Evolutionary conservation across 2,797 vertebrate genomes (phyloP).

Genomic region (Paguma larvata): DNA sequence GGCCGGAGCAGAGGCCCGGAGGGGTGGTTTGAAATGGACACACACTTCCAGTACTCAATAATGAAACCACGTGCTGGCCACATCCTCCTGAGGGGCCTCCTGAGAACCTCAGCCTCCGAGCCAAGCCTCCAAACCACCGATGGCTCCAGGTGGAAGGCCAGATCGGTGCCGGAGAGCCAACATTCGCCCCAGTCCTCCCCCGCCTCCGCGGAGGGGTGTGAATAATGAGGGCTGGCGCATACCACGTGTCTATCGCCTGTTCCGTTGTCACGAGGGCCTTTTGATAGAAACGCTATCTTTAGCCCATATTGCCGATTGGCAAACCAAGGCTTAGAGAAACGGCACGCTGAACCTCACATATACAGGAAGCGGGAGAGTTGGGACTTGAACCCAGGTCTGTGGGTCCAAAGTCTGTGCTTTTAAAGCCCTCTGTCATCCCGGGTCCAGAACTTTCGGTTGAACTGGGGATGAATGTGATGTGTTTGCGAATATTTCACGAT

Average conservation of each 20-base stretch:
- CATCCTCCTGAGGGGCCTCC: neutral
- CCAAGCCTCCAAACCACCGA: neutral
- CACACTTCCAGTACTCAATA: neutral
- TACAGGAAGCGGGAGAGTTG: neutral
- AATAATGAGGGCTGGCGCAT: neutral
- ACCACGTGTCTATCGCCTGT: neutral
- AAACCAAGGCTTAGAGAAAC: neutral
- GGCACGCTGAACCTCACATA: neutral
- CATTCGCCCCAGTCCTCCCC: no score
- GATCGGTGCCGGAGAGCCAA: neutral
- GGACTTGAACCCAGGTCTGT: neutral
- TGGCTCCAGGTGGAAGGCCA: neutral
- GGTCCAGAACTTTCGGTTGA: neutral
- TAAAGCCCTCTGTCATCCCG: neutral
- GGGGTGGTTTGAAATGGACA: constrained; percentile 35
- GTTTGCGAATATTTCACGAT: constrained; percentile 40
- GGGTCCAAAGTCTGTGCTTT: constrained; percentile 19
- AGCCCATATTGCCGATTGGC: neutral
- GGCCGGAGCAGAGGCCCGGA: neutral
- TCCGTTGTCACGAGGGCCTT: neutral
- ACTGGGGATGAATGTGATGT: neutral
- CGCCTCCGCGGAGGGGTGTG: rapidly evolving
- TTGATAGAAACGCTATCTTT: neutral
- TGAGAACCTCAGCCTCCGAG: neutral
- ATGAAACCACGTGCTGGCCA: constrained; percentile 43